These are phyloP conservation scores for Creontiades dilutus DNA, from an alignment of 2,888 invertebrate species.

Conservation along the genomic window DNA sequence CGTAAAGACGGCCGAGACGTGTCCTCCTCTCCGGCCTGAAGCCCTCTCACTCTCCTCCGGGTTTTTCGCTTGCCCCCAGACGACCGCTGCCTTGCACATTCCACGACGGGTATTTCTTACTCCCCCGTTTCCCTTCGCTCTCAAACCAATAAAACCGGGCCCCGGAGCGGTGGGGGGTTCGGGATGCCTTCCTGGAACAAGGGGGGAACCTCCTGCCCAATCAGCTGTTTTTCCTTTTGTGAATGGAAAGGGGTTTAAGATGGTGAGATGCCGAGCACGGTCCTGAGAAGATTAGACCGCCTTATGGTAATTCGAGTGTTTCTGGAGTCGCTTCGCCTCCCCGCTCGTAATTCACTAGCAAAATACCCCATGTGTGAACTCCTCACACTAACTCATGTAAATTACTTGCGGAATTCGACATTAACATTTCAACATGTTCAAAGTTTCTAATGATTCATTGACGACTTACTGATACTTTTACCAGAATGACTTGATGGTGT, in stretches of 20 bases:
- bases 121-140: background rate
- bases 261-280: constrained; percentile 9
- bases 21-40: background rate
- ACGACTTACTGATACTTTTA: background rate
- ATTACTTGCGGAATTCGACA: background rate
- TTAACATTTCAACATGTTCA: background rate
- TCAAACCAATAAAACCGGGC: constrained; percentile 19
- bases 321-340: background rate
- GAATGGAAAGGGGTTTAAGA: constrained; percentile 26
- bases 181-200: constrained; percentile 1
- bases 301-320: constrained; percentile 39
- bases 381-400: background rate
- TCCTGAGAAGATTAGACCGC: constrained; percentile 16
- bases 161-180: background rate
- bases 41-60: background rate
- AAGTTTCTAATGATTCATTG: background rate
- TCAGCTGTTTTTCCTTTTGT: constrained; percentile 64
- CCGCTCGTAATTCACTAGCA: background rate
- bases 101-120: background rate
- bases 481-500: too few species aligned
- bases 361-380: background rate
- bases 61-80: background rate
- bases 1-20: background rate
- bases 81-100: constrained; percentile 24
- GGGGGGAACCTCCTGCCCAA: constrained; percentile 28